Conservation (phyloP, 2,888 invertebrate species). For the Matsumyia berberina region DNA sequence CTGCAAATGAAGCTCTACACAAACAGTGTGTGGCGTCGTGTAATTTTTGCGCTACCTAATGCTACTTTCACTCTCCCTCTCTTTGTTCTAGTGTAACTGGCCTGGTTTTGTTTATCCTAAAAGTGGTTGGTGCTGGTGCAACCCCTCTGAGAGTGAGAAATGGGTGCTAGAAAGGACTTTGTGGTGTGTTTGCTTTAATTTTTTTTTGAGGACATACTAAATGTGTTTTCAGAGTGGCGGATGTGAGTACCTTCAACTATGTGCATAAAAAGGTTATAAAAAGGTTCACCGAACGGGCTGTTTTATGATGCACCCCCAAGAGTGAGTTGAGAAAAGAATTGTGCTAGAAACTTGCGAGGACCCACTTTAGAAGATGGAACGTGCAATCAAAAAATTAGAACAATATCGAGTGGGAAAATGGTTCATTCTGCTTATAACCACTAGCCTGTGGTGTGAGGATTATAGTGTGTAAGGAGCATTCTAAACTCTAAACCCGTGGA, state of each 20-base stretch:
- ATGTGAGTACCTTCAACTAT: slow-evolving; percentile 26
- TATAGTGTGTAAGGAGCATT: no score
- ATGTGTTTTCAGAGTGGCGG: slow-evolving; percentile 15
- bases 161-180: slow-evolving; percentile 57
- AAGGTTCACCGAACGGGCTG: slow-evolving; percentile 39
- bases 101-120: slow-evolving; percentile 60
- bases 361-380: background rate
- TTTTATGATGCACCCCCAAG: slow-evolving; percentile 49
- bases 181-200: slow-evolving; percentile 42
- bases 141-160: slow-evolving; percentile 40
- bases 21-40: slow-evolving; percentile 66
- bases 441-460: no score
- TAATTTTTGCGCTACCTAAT: no score
- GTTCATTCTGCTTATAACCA: no score
- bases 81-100: slow-evolving; percentile 50
- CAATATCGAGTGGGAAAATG: background rate
- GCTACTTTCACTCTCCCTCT: slow-evolving; percentile 39
- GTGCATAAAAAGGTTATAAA: slow-evolving; percentile 42
- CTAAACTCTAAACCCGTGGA: no score
- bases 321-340: background rate
- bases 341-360: no score
- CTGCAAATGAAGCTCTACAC: slow-evolving; percentile 76
- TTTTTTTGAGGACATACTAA: slow-evolving; percentile 46
- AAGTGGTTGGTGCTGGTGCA: slow-evolving; percentile 33
- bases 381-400: slow-evolving; percentile 3